Conservation (phyloP, 2,113 vertebrate species). For the Pseudonaja textilis region DNA sequence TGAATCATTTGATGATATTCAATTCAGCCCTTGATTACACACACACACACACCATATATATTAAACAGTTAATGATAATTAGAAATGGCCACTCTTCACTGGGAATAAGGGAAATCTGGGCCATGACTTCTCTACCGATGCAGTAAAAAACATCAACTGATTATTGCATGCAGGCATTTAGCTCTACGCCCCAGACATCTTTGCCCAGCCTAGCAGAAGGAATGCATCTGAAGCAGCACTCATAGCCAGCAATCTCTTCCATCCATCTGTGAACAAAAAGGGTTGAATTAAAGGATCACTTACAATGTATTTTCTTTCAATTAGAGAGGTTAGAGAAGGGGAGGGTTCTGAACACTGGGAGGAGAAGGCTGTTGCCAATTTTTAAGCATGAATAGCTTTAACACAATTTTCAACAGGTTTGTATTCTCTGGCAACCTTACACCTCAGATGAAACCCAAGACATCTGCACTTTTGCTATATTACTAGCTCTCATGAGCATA, state of each 20-base stretch:
- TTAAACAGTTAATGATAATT: neutral
- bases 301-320: conserved; percentile 30
- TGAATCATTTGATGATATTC: neutral
- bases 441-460: conserved; percentile 14
- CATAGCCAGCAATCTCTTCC: neutral
- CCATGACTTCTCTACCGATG: neutral
- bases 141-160: neutral
- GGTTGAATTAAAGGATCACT: conserved; percentile 25
- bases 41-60: neutral
- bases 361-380: neutral
- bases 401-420: conserved; percentile 47
- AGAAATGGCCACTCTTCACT: conserved; percentile 23
- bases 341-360: conserved; percentile 12
- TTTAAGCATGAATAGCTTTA: conserved; percentile 49
- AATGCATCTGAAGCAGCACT: conserved; percentile 1
- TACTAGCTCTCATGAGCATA: conserved; percentile 52
- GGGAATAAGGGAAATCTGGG: neutral
- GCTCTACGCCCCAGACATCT: neutral
- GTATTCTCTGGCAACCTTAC: conserved; percentile 45
- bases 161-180: neutral
- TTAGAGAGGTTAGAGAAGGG: conserved; percentile 20
- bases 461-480: conserved; percentile 16
- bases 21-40: neutral
- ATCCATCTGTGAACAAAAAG: conserved; percentile 28
- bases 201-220: conserved; percentile 13